phyloP scores from a whole-genome alignment of 2,888 invertebrate species.

The Notocelia uddmanniana region DNA sequence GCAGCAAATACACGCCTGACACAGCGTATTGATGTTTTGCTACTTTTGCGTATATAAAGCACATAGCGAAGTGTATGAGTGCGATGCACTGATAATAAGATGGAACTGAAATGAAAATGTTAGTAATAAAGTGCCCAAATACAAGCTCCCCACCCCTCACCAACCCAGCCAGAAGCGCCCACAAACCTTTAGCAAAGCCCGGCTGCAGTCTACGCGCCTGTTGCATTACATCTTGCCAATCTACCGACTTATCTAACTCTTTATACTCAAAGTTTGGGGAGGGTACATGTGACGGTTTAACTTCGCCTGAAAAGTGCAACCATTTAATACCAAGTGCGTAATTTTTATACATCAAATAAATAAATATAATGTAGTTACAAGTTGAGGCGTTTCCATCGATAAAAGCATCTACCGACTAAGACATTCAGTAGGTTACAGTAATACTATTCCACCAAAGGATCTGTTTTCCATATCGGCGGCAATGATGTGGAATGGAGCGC shows the following conservation, averaged over 20 bases:
- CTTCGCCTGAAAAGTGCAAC: conserved; percentile 79
- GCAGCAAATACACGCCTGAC: too few relatives aligned
- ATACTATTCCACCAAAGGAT: neutral
- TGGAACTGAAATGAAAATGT: neutral
- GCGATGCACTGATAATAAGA: neutral
- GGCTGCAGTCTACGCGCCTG: conserved; percentile 69
- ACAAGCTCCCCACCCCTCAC: conserved; percentile 2
- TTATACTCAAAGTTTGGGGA: conserved; percentile 78
- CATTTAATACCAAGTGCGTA: conserved; percentile 52
- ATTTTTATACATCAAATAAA: neutral
- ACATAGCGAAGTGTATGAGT: too few relatives aligned
- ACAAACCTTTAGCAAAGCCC: conserved; percentile 80
- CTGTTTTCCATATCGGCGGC: too few relatives aligned
- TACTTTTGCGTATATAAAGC: too few relatives aligned
- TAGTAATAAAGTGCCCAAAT: neutral
- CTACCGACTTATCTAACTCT: conserved; percentile 84
- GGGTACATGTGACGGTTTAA: conserved; percentile 67
- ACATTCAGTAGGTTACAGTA: too few relatives aligned
- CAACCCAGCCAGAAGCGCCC: conserved; percentile 57
- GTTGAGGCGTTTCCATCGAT: neutral
- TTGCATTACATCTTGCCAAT: conserved; percentile 78
- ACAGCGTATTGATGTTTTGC: too few relatives aligned
- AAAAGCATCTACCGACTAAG: too few relatives aligned
- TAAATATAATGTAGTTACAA: neutral
- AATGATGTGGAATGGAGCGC: too few relatives aligned